These are phyloP conservation scores for Tholera decimalis DNA, from an alignment of 2,888 invertebrate species.

Conservation along the genomic window DNA sequence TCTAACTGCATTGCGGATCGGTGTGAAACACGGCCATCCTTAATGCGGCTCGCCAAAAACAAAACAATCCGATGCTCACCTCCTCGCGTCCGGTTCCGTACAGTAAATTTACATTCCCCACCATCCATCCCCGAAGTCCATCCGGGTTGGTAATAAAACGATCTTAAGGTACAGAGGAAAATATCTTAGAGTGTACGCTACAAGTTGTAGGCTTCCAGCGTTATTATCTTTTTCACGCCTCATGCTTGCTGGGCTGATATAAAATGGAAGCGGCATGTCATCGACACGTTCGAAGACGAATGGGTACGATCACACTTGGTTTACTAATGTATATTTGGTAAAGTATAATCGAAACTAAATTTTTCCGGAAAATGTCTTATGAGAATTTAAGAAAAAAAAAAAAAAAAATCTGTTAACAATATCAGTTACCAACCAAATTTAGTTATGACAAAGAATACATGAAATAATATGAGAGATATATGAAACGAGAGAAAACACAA, in stretches of 20 bases:
- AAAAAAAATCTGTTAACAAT: too few species aligned
- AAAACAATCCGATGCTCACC: constrained; percentile 90
- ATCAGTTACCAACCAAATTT: too few species aligned
- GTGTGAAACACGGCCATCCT: constrained; percentile 74
- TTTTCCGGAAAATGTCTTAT: too few species aligned
- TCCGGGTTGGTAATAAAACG: constrained; percentile 90
- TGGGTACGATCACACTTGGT: neutral
- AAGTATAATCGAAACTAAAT: too few species aligned
- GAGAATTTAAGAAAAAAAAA: too few species aligned
- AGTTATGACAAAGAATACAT: too few species aligned
- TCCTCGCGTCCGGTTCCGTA: constrained; percentile 89
- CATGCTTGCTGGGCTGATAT: neutral
- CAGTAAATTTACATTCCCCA: constrained; percentile 90
- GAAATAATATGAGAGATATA: too few species aligned
- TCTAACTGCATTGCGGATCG: constrained; percentile 59
- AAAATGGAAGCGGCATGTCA: neutral
- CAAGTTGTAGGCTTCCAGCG: constrained; percentile 65
- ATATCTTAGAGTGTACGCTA: constrained; percentile 80
- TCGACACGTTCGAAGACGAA: neutral
- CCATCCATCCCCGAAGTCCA: constrained; percentile 90
- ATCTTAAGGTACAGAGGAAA: constrained; percentile 88
- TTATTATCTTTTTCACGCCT: neutral
- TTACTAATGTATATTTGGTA: too few species aligned
- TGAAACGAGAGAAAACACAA: neutral
- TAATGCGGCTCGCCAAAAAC: constrained; percentile 88